Conservation (phyloP, 2,797 vertebrate species). For the Chloroceryle amazona region DNA sequence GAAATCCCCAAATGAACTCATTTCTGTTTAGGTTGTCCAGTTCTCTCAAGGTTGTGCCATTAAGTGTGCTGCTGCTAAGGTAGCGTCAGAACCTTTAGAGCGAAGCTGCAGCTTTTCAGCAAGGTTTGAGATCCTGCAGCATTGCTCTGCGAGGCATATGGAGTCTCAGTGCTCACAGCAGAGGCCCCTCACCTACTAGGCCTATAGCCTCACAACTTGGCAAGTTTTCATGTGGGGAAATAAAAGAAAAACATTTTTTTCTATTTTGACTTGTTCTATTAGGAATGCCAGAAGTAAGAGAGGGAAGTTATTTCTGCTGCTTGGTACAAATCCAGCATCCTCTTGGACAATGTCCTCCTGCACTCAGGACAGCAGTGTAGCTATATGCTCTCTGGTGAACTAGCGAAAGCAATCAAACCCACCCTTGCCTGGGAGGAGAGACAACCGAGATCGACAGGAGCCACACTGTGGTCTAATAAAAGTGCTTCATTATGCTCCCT, state of each 20-base stretch:
- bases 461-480: rapidly evolving
- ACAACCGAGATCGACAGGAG: neutral
- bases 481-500: neutral
- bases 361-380: neutral
- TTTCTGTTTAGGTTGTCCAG: neutral
- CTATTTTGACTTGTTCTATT: neutral
- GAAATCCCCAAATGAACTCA: neutral
- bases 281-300: neutral
- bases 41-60: neutral
- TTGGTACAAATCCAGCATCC: neutral
- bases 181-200: neutral
- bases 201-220: neutral
- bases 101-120: neutral
- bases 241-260: neutral
- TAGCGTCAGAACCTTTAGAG: neutral
- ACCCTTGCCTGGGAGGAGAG: neutral
- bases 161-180: neutral
- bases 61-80: neutral
- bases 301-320: neutral
- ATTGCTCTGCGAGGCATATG: neutral
- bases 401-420: neutral
- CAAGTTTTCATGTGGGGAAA: neutral
- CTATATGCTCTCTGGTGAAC: neutral
- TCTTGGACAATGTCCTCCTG: neutral
- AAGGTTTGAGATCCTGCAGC: neutral